Percentiles rank a stretch among this genome's conserved stretches.
These are phyloP conservation scores for Mesocentrotus franciscanus DNA, from an alignment of 53 echinoderm and acorn worm species.

Conservation along the genomic window DNA sequence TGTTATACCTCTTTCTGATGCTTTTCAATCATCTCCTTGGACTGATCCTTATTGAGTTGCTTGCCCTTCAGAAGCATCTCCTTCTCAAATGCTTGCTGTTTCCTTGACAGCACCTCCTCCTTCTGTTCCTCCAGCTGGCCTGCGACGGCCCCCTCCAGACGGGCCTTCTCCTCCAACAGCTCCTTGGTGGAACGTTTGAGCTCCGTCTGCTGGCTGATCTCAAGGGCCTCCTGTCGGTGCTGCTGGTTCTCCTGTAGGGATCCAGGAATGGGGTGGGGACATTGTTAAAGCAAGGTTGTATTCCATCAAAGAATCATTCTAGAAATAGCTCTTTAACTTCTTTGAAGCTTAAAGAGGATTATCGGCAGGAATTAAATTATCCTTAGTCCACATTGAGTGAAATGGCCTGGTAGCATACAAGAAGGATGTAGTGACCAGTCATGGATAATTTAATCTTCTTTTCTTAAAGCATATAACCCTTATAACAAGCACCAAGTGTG, in stretches of 20 bases:
- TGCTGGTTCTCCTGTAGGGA: constrained; percentile 80
- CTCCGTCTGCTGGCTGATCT: constrained; percentile 80
- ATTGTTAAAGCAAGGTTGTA: neutral
- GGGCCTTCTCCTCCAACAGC: constrained; percentile 70
- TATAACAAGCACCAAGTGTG: too few species aligned
- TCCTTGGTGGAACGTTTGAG: constrained; percentile 55
- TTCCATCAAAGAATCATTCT: neutral
- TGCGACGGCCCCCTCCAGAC: constrained; percentile 66
- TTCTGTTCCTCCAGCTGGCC: constrained; percentile 88
- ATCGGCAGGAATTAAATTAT: too few species aligned
- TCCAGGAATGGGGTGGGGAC: neutral
- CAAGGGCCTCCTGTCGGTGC: constrained; percentile 77
- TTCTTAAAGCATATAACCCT: too few species aligned
- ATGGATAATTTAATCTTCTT: too few species aligned
- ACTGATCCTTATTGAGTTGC: constrained; percentile 81
- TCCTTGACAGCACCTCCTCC: constrained; percentile 70
- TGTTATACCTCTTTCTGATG: constrained; percentile 80
- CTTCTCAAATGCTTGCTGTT: constrained; percentile 89
- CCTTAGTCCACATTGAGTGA: too few species aligned
- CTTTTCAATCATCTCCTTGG: constrained; percentile 84
- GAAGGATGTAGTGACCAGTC: too few species aligned
- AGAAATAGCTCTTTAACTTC: neutral
- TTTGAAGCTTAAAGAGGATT: too few species aligned
- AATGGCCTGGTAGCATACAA: too few species aligned
- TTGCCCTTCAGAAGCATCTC: constrained; percentile 95